Evolutionary conservation across 2,797 vertebrate species (phyloP), one percentile per base, ranked within the genome.

Genomic region (Perdix hodgsoniae): DNA sequence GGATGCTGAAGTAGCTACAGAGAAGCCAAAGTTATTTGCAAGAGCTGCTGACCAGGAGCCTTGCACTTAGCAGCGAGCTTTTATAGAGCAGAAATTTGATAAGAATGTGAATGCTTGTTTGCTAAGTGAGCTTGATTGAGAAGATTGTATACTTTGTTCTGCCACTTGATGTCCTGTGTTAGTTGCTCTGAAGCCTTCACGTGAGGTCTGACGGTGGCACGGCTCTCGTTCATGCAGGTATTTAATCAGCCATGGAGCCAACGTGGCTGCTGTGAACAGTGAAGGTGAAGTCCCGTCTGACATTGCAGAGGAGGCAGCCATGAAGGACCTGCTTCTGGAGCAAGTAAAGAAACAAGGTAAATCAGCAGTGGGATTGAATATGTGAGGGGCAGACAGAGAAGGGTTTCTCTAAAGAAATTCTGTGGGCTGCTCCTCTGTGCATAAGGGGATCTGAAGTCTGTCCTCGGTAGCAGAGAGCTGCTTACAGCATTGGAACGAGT

Each of bases 321-420:
- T 98, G 98, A 98, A 98, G 94, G 98, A 98, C 80, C 96, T 98
- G 84, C 97, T 98, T 18, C 95, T 98, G 96, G 98, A 98, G 42
- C 98, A 98, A 94, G 97, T 98, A 9, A 97, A 97, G 95, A 98
- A 97, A 79, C 98, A 98, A 97, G 98, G 98, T 98, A 94, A 95
- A 15, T 35, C 8, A 14, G 39, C 6, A 7, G 4, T 4, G 10
- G 57, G 14, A 3, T 42, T 65, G 11, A 13, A 2, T 6, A 1
- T 1, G 9, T 42, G 33, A 31, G 11, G 15, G 14, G 10, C 33
- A 40, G 24, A 35, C n/a, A 61, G 86, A 37, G 31, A 1, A 14
- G 72, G 26, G 13, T 11, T 87, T 71, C 52, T 45, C 0, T 11
- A 5, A 39, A 59, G 18, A 29, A 40, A 21, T 47, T 40, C 63